These are phyloP conservation scores for Brachyhypopomus gauderio DNA, from an alignment of 2,113 vertebrate genomes.

Conservation along the genomic window DNA sequence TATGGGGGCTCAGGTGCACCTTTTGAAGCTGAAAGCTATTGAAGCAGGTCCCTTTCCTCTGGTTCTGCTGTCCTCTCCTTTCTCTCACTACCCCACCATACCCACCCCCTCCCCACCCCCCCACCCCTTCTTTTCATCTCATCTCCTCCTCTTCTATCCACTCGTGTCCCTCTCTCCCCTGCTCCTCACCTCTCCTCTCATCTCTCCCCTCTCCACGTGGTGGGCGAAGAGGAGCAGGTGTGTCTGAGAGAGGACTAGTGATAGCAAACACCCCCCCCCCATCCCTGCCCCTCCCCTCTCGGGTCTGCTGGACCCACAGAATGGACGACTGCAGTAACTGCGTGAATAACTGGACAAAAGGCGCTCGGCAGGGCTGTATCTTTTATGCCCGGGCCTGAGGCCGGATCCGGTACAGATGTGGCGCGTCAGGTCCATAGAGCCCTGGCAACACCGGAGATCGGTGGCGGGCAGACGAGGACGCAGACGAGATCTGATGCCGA, in stretches of 20 bases:
- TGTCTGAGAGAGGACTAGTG: conserved; percentile 29
- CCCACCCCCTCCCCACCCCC: conserved; percentile 25
- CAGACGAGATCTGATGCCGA: not conserved
- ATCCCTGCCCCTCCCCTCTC: conserved; percentile 4
- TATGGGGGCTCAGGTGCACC: conserved; percentile 70
- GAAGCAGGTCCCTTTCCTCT: conserved; percentile 52
- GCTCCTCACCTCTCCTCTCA: conserved; percentile 28
- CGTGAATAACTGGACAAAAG: conserved; percentile 5
- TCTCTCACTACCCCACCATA: not conserved
- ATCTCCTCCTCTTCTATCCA: conserved; percentile 44
- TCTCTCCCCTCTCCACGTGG: conserved; percentile 18
- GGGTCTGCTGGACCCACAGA: not conserved
- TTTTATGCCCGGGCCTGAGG: no score
- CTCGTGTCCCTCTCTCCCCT: conserved; percentile 22
- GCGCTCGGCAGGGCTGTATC: not conserved
- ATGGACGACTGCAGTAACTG: conserved; percentile 1
- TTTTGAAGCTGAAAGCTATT: conserved; percentile 62
- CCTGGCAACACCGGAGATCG: conserved; percentile 28
- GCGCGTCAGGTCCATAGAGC: conserved; percentile 28
- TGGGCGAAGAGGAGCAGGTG: conserved; percentile 61
- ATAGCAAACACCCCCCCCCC: conserved; percentile 34
- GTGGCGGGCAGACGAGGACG: conserved; percentile 5
- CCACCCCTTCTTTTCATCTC: conserved; percentile 40
- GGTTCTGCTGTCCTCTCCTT: conserved; percentile 25
- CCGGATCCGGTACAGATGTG: not conserved